phyloP scores from a whole-genome alignment of 2,797 vertebrate species.

The Cercopithecus diana region DNA sequence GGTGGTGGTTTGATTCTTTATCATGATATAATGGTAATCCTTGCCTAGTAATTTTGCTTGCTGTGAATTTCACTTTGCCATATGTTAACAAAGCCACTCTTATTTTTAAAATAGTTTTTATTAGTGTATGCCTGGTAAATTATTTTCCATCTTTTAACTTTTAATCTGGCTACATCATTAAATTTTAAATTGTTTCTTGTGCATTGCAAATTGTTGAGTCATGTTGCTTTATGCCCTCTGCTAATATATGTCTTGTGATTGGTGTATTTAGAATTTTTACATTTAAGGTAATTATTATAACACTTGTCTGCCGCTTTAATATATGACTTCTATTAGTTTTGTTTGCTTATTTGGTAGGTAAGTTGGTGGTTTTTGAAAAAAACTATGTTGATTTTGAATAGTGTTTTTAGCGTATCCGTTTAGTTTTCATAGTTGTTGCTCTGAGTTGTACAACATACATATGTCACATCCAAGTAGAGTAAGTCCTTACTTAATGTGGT shows the following conservation, averaged over 20 bases:
- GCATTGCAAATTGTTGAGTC: too few relatives aligned
- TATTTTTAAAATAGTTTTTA: neutral
- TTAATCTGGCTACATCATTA: neutral
- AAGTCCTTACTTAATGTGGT: neutral
- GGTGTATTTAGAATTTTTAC: neutral
- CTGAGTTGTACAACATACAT: neutral
- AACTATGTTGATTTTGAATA: too few relatives aligned
- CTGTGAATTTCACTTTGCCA: neutral
- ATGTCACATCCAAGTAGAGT: neutral
- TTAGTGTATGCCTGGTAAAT: neutral
- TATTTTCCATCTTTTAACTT: neutral
- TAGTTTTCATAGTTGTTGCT: neutral
- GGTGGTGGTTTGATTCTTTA: neutral
- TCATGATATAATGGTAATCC: neutral
- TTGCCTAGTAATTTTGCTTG: neutral
- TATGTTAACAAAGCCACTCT: neutral
- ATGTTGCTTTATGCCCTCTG: neutral
- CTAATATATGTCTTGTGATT: neutral
- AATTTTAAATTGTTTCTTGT: neutral
- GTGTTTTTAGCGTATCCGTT: neutral
- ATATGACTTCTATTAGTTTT: neutral
- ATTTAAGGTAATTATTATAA: neutral
- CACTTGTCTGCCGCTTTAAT: neutral
- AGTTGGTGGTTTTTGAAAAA: neutral
- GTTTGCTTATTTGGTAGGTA: neutral